These are phyloP conservation scores for Nudaria mundana DNA, from an alignment of 2,888 invertebrate species.

Conservation along the genomic window DNA sequence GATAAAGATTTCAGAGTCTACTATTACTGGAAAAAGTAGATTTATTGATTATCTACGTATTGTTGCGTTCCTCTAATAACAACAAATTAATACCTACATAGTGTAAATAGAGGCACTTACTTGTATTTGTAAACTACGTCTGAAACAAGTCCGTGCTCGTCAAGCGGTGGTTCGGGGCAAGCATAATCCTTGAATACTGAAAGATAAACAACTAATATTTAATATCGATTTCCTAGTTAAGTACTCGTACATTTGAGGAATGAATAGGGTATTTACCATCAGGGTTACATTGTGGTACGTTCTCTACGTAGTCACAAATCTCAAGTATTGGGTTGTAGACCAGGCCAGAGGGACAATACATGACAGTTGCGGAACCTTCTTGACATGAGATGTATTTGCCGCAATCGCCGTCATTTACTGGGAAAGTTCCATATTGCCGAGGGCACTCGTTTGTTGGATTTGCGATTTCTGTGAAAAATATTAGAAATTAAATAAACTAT, in stretches of 20 bases:
- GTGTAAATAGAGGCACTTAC: too few species aligned
- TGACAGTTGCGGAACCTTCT: constrained; percentile 46
- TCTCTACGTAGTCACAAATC: constrained; percentile 59
- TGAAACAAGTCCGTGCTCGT: constrained; percentile 30
- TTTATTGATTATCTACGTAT: too few species aligned
- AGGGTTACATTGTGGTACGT: constrained; percentile 54
- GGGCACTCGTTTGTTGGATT: constrained; percentile 36
- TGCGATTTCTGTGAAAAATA: constrained; percentile 20
- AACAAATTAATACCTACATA: too few species aligned
- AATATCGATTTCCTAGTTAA: neutral
- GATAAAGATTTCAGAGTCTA: too few species aligned
- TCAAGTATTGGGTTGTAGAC: constrained; percentile 45
- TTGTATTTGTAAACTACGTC: constrained; percentile 45
- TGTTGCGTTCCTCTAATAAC: too few species aligned
- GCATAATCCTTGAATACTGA: constrained; percentile 44
- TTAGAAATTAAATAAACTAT: neutral
- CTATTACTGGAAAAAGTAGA: too few species aligned
- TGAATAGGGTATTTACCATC: constrained; percentile 23
- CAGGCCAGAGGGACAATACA: constrained; percentile 56
- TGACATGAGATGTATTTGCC: constrained; percentile 54
- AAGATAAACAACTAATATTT: constrained; percentile 10
- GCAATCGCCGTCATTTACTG: constrained; percentile 47
- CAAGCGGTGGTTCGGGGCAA: constrained; percentile 41
- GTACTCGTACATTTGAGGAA: neutral
- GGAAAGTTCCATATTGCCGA: constrained; percentile 45